phyloP scores from a whole-genome alignment of 2,888 invertebrate species.

The Hirtodrosophila trivittata region DNA sequence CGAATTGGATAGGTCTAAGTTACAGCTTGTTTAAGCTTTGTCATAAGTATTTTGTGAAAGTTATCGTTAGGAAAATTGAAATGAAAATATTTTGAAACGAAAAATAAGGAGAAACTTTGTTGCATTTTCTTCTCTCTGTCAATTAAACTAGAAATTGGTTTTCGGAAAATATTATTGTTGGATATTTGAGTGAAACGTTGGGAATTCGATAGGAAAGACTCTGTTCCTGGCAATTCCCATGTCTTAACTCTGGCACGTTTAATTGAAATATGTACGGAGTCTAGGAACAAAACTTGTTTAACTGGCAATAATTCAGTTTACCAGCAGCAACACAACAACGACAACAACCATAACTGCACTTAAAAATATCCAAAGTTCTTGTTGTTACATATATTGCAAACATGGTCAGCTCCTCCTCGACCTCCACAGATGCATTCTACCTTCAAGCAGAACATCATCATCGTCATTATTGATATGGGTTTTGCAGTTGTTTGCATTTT shows the following conservation, averaged over 20 bases:
- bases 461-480: constrained; percentile 69
- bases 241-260: constrained; percentile 56
- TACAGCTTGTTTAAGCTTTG: too few relatives aligned
- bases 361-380: constrained; percentile 35
- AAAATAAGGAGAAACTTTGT: too few relatives aligned
- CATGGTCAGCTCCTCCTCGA: constrained; percentile 20
- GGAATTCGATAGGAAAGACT: constrained; percentile 42
- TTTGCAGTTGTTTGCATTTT: constrained; percentile 68
- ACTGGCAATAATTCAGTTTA: constrained; percentile 63
- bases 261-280: constrained; percentile 51
- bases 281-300: constrained; percentile 52
- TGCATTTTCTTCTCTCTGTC: too few relatives aligned
- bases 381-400: constrained; percentile 43
- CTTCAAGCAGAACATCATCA: constrained; percentile 47
- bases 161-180: neutral
- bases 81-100: too few relatives aligned
- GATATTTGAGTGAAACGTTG: constrained; percentile 2
- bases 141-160: neutral
- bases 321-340: constrained; percentile 14
- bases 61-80: too few relatives aligned
- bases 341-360: constrained; percentile 19
- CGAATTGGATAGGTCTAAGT: too few relatives aligned
- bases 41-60: too few relatives aligned
- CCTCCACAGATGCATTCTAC: neutral
- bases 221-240: constrained; percentile 51